Evolutionary conservation across 2,797 vertebrate genomes (phyloP).

Genomic region (Microcaecilia unicolor): DNA sequence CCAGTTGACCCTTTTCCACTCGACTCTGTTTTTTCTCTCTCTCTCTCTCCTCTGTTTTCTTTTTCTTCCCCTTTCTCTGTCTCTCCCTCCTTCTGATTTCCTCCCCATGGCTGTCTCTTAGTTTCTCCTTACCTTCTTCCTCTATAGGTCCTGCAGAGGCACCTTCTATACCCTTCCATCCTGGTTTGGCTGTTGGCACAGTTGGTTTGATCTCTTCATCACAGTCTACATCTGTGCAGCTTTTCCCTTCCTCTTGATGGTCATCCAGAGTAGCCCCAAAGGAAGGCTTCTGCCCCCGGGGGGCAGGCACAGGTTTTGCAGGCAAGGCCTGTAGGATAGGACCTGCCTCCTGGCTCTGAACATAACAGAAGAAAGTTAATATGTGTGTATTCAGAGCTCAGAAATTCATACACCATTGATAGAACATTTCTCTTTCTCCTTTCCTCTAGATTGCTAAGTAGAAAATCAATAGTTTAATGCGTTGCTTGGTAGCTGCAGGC

Average conservation of each 20-base stretch:
- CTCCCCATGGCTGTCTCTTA: constrained; percentile 12
- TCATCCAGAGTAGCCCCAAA: constrained; percentile 26
- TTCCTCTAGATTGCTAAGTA: not conserved
- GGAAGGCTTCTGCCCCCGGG: constrained; percentile 26
- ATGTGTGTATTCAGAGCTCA: not conserved
- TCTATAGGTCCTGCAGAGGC: constrained; percentile 9
- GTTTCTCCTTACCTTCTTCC: too few relatives aligned
- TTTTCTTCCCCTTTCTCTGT: constrained; percentile 13
- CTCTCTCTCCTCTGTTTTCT: constrained; percentile 11
- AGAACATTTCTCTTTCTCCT: not conserved
- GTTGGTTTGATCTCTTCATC: not conserved
- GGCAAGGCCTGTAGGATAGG: constrained; percentile 21
- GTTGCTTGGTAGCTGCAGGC: too few relatives aligned
- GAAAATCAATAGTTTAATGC: too few relatives aligned
- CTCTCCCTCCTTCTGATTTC: constrained; percentile 12
- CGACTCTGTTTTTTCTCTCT: constrained; percentile 8
- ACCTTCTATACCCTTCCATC: constrained; percentile 5
- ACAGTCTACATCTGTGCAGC: not conserved
- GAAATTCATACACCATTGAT: not conserved
- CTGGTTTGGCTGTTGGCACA: constrained; percentile 11
- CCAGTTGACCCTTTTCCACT: constrained; percentile 17
- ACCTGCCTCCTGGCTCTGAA: constrained; percentile 26
- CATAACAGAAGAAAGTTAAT: not conserved
- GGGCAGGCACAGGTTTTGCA: constrained; percentile 37
- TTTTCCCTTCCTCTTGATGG: constrained; percentile 2